Evolutionary conservation across 2,888 invertebrate genomes (phyloP).

Genomic region (Cryptus viduatorius): DNA sequence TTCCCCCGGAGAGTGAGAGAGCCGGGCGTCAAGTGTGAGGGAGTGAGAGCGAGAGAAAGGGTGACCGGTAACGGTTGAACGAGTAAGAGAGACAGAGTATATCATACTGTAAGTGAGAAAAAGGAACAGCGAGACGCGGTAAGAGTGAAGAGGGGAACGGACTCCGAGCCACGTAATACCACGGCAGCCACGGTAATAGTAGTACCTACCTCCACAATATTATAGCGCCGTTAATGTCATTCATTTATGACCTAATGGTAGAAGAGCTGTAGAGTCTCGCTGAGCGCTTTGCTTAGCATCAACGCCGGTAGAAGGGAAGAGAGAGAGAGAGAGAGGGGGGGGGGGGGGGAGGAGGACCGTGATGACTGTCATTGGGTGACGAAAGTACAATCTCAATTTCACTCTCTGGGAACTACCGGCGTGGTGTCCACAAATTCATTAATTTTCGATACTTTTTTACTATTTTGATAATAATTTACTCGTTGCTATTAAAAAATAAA

Average conservation of each 20-base stretch:
- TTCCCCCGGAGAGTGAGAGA: constrained; percentile 74
- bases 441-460: background rate
- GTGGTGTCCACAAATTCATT: background rate
- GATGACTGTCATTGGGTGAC: constrained; percentile 65
- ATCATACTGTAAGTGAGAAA: constrained; percentile 51
- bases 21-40: constrained; percentile 49
- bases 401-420: constrained; percentile 9
- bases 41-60: constrained; percentile 69
- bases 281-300: constrained; percentile 69
- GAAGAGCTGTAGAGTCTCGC: constrained; percentile 70
- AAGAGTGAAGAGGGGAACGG: constrained; percentile 68
- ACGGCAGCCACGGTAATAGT: constrained; percentile 82
- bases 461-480: background rate
- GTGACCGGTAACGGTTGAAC: constrained; percentile 62
- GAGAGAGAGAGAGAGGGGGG: background rate
- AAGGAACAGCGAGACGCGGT: constrained; percentile 59
- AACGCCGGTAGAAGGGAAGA: constrained; percentile 37
- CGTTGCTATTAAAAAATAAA: too few species aligned
- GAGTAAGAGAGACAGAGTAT: constrained; percentile 53
- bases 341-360: constrained; percentile 1
- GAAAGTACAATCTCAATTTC: constrained; percentile 62
- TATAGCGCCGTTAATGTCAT: constrained; percentile 84
- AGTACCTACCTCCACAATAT: constrained; percentile 80
- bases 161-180: constrained; percentile 83
- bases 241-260: constrained; percentile 84